Conservation (phyloP, 2,888 invertebrate genomes). For the Oasisia sp. region DNA sequence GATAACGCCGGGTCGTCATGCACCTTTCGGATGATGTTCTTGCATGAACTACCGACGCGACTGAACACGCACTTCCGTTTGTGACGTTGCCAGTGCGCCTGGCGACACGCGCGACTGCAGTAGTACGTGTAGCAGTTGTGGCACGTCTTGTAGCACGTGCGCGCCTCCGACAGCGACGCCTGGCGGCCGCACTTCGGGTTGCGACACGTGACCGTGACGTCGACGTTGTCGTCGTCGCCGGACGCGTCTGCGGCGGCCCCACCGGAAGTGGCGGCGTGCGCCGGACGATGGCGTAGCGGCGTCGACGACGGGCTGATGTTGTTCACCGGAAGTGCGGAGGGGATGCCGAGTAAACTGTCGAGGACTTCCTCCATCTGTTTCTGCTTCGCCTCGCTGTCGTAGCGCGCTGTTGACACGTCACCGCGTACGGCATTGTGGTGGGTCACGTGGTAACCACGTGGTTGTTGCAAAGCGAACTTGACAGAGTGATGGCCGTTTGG, state of each 20-base stretch:
- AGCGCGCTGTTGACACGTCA: background rate
- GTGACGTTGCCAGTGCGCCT: constrained; percentile 93
- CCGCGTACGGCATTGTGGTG: background rate
- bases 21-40: constrained; percentile 69
- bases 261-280: background rate
- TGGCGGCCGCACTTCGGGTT: constrained; percentile 59
- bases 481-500: background rate
- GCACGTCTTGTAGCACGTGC: constrained; percentile 86
- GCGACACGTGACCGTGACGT: constrained; percentile 49
- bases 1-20: constrained; percentile 66
- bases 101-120: constrained; percentile 89
- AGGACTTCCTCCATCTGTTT: constrained; percentile 26
- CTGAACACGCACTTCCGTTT: constrained; percentile 86
- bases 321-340: background rate
- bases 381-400: background rate
- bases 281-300: background rate
- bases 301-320: background rate
- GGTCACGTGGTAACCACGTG: background rate
- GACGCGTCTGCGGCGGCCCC: too few species aligned
- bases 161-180: constrained; percentile 75
- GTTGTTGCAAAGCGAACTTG: background rate
- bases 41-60: constrained; percentile 88
- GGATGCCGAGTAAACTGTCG: constrained; percentile 30
- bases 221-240: constrained; percentile 27
- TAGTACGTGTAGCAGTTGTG: constrained; percentile 95